Percentiles rank a stretch among this genome's conserved stretches.
Conservation (phyloP, 2,797 vertebrate genomes). For the Hybognathus amarus region DNA sequence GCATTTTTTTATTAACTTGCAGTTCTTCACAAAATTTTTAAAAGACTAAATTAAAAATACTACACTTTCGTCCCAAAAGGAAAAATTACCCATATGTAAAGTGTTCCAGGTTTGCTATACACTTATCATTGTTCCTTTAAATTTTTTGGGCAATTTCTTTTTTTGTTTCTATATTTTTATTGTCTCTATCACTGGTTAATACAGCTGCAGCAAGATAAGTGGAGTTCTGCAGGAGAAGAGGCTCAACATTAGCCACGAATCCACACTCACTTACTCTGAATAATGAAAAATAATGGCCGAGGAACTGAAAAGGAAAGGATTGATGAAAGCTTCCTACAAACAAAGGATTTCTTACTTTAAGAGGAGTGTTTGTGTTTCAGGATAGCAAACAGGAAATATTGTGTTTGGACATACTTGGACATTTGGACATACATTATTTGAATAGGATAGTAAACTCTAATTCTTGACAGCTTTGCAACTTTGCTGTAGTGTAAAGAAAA, state of each 20-base stretch:
- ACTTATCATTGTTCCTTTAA: background rate
- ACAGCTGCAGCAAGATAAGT: background rate
- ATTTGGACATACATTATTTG: background rate
- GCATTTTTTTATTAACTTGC: too few relatives aligned
- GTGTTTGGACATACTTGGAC: background rate
- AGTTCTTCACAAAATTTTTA: too few relatives aligned
- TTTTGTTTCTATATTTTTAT: background rate
- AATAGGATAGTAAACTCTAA: background rate
- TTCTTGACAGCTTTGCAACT: background rate
- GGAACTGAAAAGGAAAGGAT: background rate
- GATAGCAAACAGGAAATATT: background rate
- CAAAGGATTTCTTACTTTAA: background rate
- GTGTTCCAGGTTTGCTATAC: too few relatives aligned
- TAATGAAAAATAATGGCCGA: background rate
- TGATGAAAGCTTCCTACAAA: background rate
- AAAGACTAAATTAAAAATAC: too few relatives aligned
- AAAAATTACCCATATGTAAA: too few relatives aligned
- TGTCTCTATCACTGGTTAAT: background rate
- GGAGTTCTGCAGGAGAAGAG: background rate
- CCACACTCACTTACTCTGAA: too few relatives aligned
- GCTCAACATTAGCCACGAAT: too few relatives aligned
- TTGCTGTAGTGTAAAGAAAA: background rate
- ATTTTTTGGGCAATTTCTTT: background rate
- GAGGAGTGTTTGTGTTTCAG: background rate
- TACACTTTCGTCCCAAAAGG: too few relatives aligned